phyloP scores from a whole-genome alignment of 2,888 invertebrate genomes.

The Macaria liturata region DNA sequence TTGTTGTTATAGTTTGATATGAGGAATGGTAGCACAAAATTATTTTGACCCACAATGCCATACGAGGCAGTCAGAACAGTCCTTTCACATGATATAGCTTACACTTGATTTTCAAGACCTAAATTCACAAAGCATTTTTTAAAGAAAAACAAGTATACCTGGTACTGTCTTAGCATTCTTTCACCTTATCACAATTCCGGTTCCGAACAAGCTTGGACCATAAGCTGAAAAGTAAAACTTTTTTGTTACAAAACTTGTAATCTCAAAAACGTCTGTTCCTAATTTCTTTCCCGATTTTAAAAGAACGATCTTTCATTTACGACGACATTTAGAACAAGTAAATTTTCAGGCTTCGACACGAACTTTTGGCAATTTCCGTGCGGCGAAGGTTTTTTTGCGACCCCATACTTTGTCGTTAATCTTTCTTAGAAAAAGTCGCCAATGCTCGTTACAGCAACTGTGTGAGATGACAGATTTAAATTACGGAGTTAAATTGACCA shows the following conservation, averaged over 20 bases:
- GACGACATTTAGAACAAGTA: slow-evolving; percentile 81
- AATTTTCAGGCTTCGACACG: slow-evolving; percentile 78
- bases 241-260: slow-evolving; percentile 75
- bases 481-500: slow-evolving; percentile 55
- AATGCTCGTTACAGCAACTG: slow-evolving; percentile 61
- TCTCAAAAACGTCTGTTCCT: slow-evolving; percentile 79
- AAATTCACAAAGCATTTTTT: too few relatives aligned
- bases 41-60: too few relatives aligned
- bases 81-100: too few relatives aligned
- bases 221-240: slow-evolving; percentile 47
- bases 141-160: too few relatives aligned
- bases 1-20: too few relatives aligned
- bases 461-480: slow-evolving; percentile 70
- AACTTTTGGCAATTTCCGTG: slow-evolving; percentile 81
- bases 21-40: too few relatives aligned
- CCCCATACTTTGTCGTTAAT: slow-evolving; percentile 79
- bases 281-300: slow-evolving; percentile 81
- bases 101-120: too few relatives aligned
- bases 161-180: too few relatives aligned
- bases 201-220: slow-evolving; percentile 10
- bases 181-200: too few relatives aligned
- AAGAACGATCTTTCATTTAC: slow-evolving; percentile 82
- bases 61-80: too few relatives aligned
- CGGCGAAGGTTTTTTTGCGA: slow-evolving; percentile 76
- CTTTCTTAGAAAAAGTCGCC: slow-evolving; percentile 75